Conservation (phyloP, 2,888 invertebrate genomes). For the Thecocarcelia acutangulata region DNA sequence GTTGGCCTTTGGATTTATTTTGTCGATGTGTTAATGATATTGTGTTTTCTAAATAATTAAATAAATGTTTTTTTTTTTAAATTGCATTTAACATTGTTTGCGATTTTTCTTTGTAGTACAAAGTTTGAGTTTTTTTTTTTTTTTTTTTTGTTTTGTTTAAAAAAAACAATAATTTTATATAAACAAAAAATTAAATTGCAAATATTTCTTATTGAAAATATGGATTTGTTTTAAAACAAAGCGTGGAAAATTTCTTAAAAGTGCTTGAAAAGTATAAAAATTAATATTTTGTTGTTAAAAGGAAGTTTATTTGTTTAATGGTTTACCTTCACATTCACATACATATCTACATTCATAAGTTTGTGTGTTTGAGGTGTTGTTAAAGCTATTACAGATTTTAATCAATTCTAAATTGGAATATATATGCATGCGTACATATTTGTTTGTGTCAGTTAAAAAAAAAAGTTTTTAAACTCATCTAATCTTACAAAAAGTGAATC, state of each 20-base stretch:
- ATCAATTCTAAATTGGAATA: no score
- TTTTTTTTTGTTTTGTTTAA: neutral
- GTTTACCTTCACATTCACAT: neutral
- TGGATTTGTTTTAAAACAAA: neutral
- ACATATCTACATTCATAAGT: no score
- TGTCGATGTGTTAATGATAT: conserved; percentile 59
- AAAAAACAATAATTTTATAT: neutral
- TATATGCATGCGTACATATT: no score
- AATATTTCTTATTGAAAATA: neutral
- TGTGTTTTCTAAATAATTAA: conserved; percentile 52
- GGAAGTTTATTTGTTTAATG: neutral
- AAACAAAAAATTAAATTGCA: neutral
- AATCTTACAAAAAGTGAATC: no score
- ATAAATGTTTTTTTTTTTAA: conserved; percentile 40
- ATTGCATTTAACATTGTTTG: conserved; percentile 36
- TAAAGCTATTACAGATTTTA: no score
- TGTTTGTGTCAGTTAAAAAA: no score
- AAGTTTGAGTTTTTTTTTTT: neutral
- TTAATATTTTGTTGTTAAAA: neutral
- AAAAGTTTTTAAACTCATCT: no score
- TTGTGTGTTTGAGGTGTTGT: no score
- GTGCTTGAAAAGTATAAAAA: neutral
- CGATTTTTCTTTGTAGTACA: conserved; percentile 23
- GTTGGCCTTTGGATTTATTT: conserved; percentile 54
- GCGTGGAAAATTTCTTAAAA: neutral